Conservation (phyloP, 1,140 invertebrate species). For the Dinoponera quadriceps region DNA sequence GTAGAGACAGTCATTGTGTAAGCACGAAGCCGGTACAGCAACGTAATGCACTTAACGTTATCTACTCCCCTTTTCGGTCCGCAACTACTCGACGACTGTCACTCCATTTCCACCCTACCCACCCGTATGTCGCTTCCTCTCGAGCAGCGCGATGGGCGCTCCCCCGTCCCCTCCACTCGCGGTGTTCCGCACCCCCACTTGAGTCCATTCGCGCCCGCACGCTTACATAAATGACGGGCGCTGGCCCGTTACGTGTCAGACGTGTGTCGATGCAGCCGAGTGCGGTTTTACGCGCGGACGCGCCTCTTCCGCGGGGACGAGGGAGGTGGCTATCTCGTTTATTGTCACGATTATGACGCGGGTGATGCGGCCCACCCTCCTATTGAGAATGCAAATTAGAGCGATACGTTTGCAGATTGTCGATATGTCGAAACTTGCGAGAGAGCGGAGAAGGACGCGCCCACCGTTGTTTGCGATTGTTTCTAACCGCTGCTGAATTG, state of each 20-base stretch:
- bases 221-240: conserved; percentile 41
- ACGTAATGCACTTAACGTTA: conserved; percentile 75
- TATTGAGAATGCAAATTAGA: conserved; percentile 2
- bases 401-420: not conserved
- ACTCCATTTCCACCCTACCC: conserved; percentile 60
- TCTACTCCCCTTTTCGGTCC: conserved; percentile 63
- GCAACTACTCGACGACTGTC: conserved; percentile 70
- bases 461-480: not conserved
- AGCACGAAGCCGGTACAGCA: conserved; percentile 67
- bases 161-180: not conserved
- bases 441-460: not conserved
- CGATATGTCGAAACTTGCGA: conserved; percentile 6
- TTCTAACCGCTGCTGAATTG: not conserved
- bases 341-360: conserved; percentile 50
- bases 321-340: conserved; percentile 14
- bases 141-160: conserved; percentile 11
- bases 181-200: conserved; percentile 22
- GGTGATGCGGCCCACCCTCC: not conserved
- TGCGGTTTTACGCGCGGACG: conserved; percentile 27
- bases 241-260: conserved; percentile 41
- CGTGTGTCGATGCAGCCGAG: conserved; percentile 33
- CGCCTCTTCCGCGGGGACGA: not conserved
- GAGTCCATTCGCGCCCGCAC: conserved; percentile 25
- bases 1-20: conserved; percentile 67
- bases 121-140: conserved; percentile 34